Evolutionary conservation across 2,888 invertebrate genomes (phyloP).

Genomic region (Gerris lacustris): DNA sequence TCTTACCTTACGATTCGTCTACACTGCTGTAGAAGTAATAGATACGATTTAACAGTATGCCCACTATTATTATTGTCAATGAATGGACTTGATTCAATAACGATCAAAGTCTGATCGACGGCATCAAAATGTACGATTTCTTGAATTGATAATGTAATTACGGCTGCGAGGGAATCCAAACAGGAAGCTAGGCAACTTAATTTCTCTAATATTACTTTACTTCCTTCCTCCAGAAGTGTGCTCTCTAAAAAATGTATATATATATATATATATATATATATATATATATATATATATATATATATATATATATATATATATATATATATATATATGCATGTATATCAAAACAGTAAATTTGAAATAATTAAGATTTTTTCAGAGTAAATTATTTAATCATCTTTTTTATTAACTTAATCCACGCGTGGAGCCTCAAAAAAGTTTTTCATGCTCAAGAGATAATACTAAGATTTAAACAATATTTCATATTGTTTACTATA

Average conservation of each 20-base stretch:
- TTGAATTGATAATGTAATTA: neutral
- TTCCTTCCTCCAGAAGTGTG: neutral
- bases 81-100: neutral
- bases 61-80: neutral
- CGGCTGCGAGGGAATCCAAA: neutral
- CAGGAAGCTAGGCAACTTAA: neutral
- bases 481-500: too few species aligned
- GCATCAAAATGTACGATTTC: neutral
- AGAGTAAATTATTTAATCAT: too few species aligned
- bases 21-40: neutral
- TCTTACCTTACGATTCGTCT: neutral
- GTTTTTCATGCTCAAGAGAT: too few species aligned
- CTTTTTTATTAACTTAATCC: too few species aligned
- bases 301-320: too few species aligned
- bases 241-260: neutral
- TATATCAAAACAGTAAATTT: too few species aligned
- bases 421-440: too few species aligned
- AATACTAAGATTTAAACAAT: too few species aligned
- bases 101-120: neutral
- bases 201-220: neutral
- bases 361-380: too few species aligned
- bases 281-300: too few species aligned
- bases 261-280: too few species aligned
- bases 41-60: neutral
- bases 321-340: too few species aligned